These are phyloP conservation scores for Enhydra lutris DNA, from an alignment of 2,113 vertebrate genomes.

Conservation along the genomic window DNA sequence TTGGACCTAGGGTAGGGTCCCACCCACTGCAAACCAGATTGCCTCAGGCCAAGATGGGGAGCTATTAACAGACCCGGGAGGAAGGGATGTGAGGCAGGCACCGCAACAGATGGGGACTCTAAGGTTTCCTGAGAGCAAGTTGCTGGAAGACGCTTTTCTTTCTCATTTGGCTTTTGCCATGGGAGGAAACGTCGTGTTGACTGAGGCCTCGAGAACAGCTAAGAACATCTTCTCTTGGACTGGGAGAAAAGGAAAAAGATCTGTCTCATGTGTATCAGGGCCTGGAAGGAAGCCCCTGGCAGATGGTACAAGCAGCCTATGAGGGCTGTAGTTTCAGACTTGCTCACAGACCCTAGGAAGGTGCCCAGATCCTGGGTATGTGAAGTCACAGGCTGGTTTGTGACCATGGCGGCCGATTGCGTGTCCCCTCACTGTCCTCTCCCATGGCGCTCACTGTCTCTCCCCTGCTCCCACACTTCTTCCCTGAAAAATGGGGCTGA, in stretches of 20 bases:
- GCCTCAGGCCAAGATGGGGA: not conserved
- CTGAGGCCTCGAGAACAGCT: not conserved
- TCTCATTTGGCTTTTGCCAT: not conserved
- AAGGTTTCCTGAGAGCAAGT: not conserved
- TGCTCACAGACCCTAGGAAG: not conserved
- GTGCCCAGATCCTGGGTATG: not conserved
- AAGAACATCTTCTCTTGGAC: not conserved
- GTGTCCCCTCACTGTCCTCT: not conserved
- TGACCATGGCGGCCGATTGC: not conserved
- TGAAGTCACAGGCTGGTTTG: not conserved
- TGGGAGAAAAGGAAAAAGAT: not conserved
- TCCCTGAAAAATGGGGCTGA: not conserved
- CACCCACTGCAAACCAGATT: not conserved
- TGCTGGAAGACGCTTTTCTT: not conserved
- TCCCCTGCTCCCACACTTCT: not conserved
- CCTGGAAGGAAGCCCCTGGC: not conserved
- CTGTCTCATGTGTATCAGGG: not conserved
- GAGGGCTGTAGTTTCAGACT: not conserved
- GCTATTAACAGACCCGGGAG: not conserved
- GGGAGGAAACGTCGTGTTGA: not conserved
- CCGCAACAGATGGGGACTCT: not conserved
- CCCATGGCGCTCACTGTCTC: accelerated
- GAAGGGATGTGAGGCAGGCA: not conserved
- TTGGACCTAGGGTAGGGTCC: not conserved
- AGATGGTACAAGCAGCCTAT: not conserved